Base-by-base conservation (phyloP, 2,888 invertebrate species). In the Habroteleia sp. region DNA sequence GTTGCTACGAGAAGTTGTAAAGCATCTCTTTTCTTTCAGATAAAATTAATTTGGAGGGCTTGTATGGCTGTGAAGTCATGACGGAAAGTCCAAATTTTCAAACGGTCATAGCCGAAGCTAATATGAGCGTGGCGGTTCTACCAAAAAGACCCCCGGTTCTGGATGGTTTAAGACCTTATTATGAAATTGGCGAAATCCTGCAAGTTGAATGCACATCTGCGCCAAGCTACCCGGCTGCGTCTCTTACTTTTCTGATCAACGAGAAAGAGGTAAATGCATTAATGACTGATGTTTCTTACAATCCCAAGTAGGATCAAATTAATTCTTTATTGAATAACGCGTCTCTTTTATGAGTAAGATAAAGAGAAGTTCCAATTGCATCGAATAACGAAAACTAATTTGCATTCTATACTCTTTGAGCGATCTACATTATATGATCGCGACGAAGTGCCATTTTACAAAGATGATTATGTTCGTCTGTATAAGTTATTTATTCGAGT, bases 31-130 rank as follows among this genome's bases (percentile, higher is more conserved):
- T 46, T 37, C 25, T 73, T 72, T 20, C 77, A 83, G 83, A 79
- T 58, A 79, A 79, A 41, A 78, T 79, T 41, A 80, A 79, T 69
- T 77, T 86, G 50, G 81, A 82, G 33, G 88, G 88, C 14, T 74
- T 81, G 7, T 88, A 88, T 69, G 80, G 75, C 11, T 88, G 88
- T 77, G 88, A 88, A 76, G 86, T 88, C 58, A 83, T 85, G 23
- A 81, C 83, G 11, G 88, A 88, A 65, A 78, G 72, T 5, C 85
- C 87, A 8, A 83, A 75, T 68, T 87, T 86, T 69, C 76, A 78
- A 39, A 84, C 84, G n/a, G 82, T 79, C 46, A 85, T 81, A 69
- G 83, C 78, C 4, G 77, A 78, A 58, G 85, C 85, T 35, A 87
- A 87, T 76, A 84, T 88, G 81, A 87, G 81, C 76, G 85, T 86